phyloP scores from a whole-genome alignment of 2,113 vertebrate genomes.

The Callopanchax toddi region DNA sequence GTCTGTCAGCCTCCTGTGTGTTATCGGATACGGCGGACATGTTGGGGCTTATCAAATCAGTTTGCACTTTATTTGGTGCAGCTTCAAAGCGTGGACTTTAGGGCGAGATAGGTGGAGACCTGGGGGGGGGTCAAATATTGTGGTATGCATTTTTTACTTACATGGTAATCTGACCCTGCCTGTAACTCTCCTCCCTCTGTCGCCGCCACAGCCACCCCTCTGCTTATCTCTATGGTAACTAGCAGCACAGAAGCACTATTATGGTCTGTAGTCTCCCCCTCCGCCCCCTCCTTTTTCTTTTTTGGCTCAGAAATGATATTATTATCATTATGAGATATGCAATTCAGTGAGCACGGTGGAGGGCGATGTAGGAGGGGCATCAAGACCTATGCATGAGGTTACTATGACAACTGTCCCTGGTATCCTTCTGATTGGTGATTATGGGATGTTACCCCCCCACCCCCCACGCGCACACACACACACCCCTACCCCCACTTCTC shows the following conservation, averaged over 20 bases:
- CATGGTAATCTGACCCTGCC: conserved; percentile 79
- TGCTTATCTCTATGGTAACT: conserved; percentile 76
- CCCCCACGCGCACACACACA: background rate
- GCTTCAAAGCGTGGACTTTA: conserved; percentile 18
- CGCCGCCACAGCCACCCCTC: conserved; percentile 27
- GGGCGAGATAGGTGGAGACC: conserved; percentile 37
- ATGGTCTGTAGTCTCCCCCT: conserved; percentile 69
- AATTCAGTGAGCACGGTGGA: conserved; percentile 52
- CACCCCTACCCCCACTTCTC: background rate
- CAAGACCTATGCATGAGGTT: conserved; percentile 63
- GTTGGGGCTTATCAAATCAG: conserved; percentile 60
- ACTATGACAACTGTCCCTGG: conserved; percentile 78
- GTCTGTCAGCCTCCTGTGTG: conserved; percentile 21
- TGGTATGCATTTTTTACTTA: conserved; percentile 79
- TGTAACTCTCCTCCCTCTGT: conserved; percentile 44
- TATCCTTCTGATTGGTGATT: conserved; percentile 80
- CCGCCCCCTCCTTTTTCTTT: conserved; percentile 32
- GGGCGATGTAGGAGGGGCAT: conserved; percentile 62
- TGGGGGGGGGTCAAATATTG: conserved; percentile 58
- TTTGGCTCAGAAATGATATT: conserved; percentile 78
- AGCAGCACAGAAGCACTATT: conserved; percentile 75
- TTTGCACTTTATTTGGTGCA: conserved; percentile 59
- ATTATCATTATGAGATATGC: conserved; percentile 72
- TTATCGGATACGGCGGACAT: conserved; percentile 45
- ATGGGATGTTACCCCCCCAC: conserved; percentile 68